Conservation (phyloP, 2,113 vertebrate species). For the Corythornis vintsioides region DNA sequence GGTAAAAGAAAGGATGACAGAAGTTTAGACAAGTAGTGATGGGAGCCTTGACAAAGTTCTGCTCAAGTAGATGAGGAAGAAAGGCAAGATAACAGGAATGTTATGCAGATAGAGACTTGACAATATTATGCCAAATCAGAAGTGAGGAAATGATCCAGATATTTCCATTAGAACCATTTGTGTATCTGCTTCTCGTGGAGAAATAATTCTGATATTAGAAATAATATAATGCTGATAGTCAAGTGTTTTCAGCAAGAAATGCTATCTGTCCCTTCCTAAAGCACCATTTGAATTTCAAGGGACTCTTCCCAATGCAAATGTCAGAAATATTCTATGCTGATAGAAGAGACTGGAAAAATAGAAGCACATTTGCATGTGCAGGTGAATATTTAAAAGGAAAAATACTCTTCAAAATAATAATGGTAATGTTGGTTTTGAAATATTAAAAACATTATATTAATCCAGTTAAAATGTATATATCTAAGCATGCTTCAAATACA, state of each 20-base stretch:
- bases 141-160: neutral
- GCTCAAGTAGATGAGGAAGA: neutral
- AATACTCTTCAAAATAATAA: neutral
- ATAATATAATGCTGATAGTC: neutral
- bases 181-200: constrained; percentile 1
- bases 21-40: neutral
- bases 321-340: constrained; percentile 16
- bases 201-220: neutral
- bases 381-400: neutral
- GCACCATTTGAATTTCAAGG: constrained; percentile 22
- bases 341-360: neutral
- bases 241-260: neutral
- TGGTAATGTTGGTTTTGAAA: neutral
- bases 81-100: neutral
- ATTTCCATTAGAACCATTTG: neutral
- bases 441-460: neutral
- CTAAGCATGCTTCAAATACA: neutral
- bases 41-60: constrained; percentile 9
- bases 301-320: neutral
- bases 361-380: neutral
- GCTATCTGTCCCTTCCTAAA: neutral
- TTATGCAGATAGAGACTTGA: neutral
- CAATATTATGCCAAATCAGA: neutral
- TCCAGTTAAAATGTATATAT: neutral
- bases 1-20: neutral